Evolutionary conservation across 2,113 vertebrate species (phyloP).

Genomic region (Scytalopus superciliaris): DNA sequence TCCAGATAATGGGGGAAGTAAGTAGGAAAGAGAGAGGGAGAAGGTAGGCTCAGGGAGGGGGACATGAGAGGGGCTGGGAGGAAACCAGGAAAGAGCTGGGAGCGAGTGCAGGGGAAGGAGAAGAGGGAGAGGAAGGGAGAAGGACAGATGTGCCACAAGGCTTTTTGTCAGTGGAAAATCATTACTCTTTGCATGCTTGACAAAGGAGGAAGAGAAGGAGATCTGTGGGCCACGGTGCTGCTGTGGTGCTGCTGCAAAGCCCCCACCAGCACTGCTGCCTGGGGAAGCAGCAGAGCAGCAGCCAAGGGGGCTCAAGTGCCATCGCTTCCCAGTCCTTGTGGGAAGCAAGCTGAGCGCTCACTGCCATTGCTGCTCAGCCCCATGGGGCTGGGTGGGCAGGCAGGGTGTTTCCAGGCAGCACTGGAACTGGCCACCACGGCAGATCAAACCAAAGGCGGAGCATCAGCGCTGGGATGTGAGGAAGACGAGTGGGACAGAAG

Average conservation of each 20-base stretch:
- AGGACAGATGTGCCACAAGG: background rate
- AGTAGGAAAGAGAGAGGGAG: background rate
- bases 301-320: background rate
- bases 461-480: fast-evolving
- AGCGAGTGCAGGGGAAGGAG: background rate
- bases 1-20: background rate
- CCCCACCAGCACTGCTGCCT: background rate
- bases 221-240: background rate
- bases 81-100: background rate
- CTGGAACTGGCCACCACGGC: background rate
- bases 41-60: background rate
- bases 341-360: background rate
- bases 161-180: background rate
- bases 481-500: background rate
- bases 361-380: background rate
- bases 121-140: background rate
- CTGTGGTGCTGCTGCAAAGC: background rate
- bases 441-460: background rate
- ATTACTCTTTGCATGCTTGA: background rate
- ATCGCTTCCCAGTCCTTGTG: background rate
- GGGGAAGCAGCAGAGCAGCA: background rate
- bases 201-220: background rate
- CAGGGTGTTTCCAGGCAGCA: background rate
- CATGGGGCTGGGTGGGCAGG: background rate
- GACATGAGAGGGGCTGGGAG: background rate